Evolutionary conservation across 1,140 invertebrate genomes (phyloP).

Genomic region (Sinella curviseta): DNA sequence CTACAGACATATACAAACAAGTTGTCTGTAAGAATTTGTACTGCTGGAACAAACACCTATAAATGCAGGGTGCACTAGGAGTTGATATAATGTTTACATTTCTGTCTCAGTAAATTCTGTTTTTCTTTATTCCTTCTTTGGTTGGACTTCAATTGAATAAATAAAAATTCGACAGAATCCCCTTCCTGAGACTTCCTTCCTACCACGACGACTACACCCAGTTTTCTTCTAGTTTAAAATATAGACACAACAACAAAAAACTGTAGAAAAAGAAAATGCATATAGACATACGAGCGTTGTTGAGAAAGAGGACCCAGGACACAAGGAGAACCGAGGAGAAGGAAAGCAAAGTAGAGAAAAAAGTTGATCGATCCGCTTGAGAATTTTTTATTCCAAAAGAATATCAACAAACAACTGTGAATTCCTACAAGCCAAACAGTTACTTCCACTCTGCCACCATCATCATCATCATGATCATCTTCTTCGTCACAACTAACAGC

Average conservation of each 20-base stretch:
- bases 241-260: no score
- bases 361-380: background rate
- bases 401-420: background rate
- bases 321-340: no score
- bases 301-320: no score
- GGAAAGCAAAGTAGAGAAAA: no score
- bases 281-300: no score
- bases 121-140: background rate
- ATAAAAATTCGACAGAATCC: background rate
- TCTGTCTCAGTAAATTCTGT: background rate
- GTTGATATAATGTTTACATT: background rate
- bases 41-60: background rate
- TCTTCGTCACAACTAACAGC: background rate
- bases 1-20: background rate
- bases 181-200: background rate
- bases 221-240: no score
- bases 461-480: background rate
- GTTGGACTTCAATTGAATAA: background rate
- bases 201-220: no score
- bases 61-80: background rate
- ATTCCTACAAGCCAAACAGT: background rate
- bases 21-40: background rate
- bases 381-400: background rate
- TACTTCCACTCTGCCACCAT: background rate
- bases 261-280: no score